Conservation (phyloP, 2,888 invertebrate species). For the Hemistola chrysoprasaria region DNA sequence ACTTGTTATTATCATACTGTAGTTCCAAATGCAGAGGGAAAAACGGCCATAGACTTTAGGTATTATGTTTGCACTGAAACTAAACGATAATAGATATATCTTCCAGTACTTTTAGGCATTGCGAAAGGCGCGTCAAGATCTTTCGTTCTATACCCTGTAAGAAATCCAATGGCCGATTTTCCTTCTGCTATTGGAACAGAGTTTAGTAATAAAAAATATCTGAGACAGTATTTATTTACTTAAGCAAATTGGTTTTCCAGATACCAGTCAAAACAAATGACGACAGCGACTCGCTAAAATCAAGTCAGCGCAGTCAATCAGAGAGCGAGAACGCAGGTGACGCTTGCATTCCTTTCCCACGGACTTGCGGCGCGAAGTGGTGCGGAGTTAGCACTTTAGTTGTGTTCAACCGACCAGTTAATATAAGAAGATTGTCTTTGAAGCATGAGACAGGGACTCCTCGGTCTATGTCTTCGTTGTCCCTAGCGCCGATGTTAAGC, state of each 20-base stretch:
- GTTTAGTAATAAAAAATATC: too few species aligned
- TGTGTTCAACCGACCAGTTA: conserved; percentile 90
- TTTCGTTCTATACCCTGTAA: too few species aligned
- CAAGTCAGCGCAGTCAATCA: conserved; percentile 72
- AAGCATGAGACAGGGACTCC: conserved; percentile 90
- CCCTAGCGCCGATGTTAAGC: conserved; percentile 61
- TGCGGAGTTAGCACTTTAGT: conserved; percentile 93
- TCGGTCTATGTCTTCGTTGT: conserved; percentile 73
- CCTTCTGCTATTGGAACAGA: too few species aligned
- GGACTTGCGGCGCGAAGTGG: conserved; percentile 96
- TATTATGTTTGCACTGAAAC: too few species aligned
- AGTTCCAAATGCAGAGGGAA: too few species aligned
- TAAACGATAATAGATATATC: too few species aligned
- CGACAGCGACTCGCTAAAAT: conserved; percentile 74
- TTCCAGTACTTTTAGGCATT: too few species aligned
- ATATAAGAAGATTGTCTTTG: conserved; percentile 85
- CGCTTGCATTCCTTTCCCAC: conserved; percentile 95
- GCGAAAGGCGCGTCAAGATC: too few species aligned
- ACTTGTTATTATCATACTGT: too few species aligned
- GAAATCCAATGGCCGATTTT: too few species aligned
- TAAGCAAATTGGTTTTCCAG: conserved; percentile 51
- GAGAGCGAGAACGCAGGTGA: conserved; percentile 83
- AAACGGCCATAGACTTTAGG: too few species aligned
- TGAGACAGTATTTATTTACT: too few species aligned
- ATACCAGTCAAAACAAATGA: conserved; percentile 81